Base-by-base conservation (phyloP, 2,797 vertebrate species). In the Siniperca scherzeri region DNA sequence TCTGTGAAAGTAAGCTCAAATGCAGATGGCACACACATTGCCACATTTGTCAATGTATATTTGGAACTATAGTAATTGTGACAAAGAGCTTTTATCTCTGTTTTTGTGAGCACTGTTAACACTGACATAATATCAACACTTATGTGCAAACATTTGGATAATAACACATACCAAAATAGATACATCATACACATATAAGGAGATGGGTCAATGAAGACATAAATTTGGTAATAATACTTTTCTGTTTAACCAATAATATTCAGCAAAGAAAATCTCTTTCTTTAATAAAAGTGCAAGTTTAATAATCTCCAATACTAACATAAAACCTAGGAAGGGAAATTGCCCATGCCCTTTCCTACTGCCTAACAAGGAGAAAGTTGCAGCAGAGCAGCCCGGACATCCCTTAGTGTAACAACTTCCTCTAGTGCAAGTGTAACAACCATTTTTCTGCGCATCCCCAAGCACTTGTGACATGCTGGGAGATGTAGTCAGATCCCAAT, bases 1-100 rank as follows among this genome's bases (percentile, higher is more conserved):
- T 74, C 60, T 38, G 62, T 74, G 74, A 74, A 44, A 53, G 61
- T 70, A 60, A 68, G 83, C 40, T 61, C 46, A 30, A 25, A 80
- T 77, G 59, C 69, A 83, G 70, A 71, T 9, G 25, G 33, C 13
- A 13, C 27, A 42, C 46, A 77, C 46, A 46, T 40, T 17, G 33
- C 12, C 10, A 17, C 42, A 81, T 89, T 60, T 71, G 27, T 80
- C 17, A 30, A 36, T 59, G 48, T 67, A 4, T 22, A 46, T 65
- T 81, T 69, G 42, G 68, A 30, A 59, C 14, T 38, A 30, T 7
- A 76, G 16, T 53, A 13, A 76, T 19, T 10, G 25, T 22, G 19
- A 67, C 27, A 48, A 21, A 36, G 36, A 38, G 14, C 6, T 2
- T 52, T 27, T 30, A 40, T 75, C 22, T 68, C 5, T 3, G 1